phyloP scores from a whole-genome alignment of 1,140 invertebrate species.

The Formica selysi region DNA sequence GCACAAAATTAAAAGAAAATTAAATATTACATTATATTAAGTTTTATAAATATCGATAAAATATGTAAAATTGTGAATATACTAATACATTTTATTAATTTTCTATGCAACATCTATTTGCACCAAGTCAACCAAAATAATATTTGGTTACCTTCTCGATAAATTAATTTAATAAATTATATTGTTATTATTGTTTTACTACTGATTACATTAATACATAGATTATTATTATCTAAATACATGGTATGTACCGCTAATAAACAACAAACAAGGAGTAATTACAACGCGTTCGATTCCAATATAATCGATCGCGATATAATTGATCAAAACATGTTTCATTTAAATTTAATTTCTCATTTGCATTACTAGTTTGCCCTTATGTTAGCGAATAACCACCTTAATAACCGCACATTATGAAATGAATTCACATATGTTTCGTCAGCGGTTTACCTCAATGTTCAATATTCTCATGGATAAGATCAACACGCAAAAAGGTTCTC shows the following conservation, averaged over 20 bases:
- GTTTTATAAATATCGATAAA: no score
- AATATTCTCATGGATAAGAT: conserved; percentile 20
- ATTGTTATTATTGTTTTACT: conserved; percentile 12
- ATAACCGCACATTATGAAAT: conserved; percentile 26
- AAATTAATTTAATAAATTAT: not conserved
- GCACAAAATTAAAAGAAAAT: not conserved
- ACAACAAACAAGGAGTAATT: not conserved
- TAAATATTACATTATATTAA: not conserved
- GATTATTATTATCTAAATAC: not conserved
- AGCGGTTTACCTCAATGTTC: conserved; percentile 29
- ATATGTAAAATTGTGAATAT: not conserved
- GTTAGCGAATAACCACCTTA: not conserved
- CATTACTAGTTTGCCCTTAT: not conserved
- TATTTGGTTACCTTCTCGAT: not conserved
- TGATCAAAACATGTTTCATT: conserved; percentile 14
- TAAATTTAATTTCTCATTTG: conserved; percentile 35
- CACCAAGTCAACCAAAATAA: not conserved
- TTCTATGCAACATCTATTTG: not conserved
- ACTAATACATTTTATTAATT: not conserved
- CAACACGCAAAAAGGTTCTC: not conserved
- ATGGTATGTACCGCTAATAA: not conserved
- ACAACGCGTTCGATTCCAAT: not conserved
- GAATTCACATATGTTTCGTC: conserved; percentile 28
- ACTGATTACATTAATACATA: not conserved
- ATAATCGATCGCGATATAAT: not conserved